These are phyloP conservation scores for Tyrannus savana DNA, from an alignment of 2,113 vertebrate species.

Conservation along the genomic window DNA sequence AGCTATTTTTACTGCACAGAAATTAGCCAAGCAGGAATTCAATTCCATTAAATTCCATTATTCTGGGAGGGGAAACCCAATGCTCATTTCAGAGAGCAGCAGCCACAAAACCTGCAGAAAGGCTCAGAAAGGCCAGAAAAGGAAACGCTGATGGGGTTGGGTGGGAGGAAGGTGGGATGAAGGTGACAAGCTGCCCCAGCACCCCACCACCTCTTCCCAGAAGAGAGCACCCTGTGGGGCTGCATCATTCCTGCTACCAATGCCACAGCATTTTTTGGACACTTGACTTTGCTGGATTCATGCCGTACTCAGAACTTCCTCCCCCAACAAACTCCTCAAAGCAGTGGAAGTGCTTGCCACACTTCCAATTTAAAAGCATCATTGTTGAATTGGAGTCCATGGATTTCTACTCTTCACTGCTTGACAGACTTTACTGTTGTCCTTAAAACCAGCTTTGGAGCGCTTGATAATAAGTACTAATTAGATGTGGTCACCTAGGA, in stretches of 20 bases:
- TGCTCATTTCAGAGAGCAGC: neutral
- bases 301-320: neutral
- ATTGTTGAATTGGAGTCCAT: neutral
- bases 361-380: neutral
- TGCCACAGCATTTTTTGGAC: neutral
- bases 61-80: neutral
- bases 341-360: neutral
- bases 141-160: neutral
- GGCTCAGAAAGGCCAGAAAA: neutral
- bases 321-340: neutral
- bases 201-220: accelerated
- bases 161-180: neutral
- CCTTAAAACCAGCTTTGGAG: constrained; percentile 40
- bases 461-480: constrained; percentile 33
- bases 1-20: constrained; percentile 15
- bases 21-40: constrained; percentile 15
- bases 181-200: neutral
- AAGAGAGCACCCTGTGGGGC: neutral
- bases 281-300: neutral
- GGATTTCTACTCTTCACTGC: neutral
- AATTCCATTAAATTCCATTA: constrained; percentile 12
- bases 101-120: neutral
- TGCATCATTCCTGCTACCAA: neutral
- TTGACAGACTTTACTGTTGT: neutral
- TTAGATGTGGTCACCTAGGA: constrained; percentile 22